phyloP scores from a whole-genome alignment of 2,888 invertebrate genomes.

The Entomobrya multifasciata region DNA sequence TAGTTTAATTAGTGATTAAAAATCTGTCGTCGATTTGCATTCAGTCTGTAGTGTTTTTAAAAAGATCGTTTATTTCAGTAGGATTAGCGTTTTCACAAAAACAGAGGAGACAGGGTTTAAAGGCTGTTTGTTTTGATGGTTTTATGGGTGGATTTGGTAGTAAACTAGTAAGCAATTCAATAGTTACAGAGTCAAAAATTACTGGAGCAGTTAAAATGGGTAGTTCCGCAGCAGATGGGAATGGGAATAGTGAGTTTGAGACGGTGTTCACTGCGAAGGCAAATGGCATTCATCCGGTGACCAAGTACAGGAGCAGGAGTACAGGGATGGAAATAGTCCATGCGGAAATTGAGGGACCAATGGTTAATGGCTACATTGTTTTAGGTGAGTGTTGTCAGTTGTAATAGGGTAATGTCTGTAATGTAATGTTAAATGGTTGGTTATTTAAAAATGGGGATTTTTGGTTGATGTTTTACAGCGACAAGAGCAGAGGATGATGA shows the following conservation, averaged over 20 bases:
- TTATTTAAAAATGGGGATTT: background rate
- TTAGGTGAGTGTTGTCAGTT: slow-evolving; percentile 85
- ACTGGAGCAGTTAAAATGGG: background rate
- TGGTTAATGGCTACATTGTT: slow-evolving; percentile 93
- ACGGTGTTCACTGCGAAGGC: slow-evolving; percentile 86
- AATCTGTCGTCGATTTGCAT: no score
- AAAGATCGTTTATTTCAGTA: no score
- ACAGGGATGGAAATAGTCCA: slow-evolving; percentile 92
- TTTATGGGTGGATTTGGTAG: no score
- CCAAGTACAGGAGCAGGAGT: slow-evolving; percentile 89
- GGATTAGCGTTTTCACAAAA: no score
- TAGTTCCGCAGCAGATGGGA: slow-evolving; percentile 8
- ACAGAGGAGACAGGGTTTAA: no score
- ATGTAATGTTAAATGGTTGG: background rate
- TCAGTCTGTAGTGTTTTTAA: no score
- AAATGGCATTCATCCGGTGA: slow-evolving; percentile 88
- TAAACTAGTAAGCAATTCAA: no score
- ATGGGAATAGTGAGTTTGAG: slow-evolving; percentile 82
- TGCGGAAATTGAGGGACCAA: slow-evolving; percentile 93
- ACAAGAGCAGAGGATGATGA: slow-evolving; percentile 96
- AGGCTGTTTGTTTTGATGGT: no score
- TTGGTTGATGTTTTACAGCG: slow-evolving; percentile 84
- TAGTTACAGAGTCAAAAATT: no score
- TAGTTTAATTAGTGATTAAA: no score
- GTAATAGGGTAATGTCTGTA: no score